Base-by-base conservation (phyloP, 2,797 vertebrate genomes). In the Gymnothorax reevesii region DNA sequence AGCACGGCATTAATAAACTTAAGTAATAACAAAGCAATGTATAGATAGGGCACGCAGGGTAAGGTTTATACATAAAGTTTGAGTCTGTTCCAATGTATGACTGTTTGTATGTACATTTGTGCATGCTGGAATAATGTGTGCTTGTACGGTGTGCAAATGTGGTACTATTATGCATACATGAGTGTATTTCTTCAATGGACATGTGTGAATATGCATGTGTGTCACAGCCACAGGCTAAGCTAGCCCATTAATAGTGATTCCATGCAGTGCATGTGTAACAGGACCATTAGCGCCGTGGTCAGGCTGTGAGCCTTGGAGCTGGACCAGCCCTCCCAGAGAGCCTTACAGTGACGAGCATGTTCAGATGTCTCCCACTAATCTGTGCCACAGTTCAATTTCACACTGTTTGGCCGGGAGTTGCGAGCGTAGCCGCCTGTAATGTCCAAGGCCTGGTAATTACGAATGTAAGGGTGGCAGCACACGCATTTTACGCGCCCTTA, bases 261-360 rank as follows among this genome's bases (percentile, higher is more conserved):
- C 33, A 75, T 75, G 27, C 71, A 75, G 33, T 75, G 71, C 22
- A 80, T 54, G 17, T 55, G 42, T 13, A 49, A 49, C 13, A 42
- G 73, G 73, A 17, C 15, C 9, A 27, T 77, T 49, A 69, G n/a
- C 6, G 66, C 66, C n/a, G 20, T 85, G 88, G 88, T 89, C 91
- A 88, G 88, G 84, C 90, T 87, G 88, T 88, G 87, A 82, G 89
- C 89, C 89, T 84, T 66, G n/a, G 82, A 86, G 82, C 86, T 91
- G 90, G 90, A 88, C 89, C 88, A 87, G 85, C 88, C 85, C 87
- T 90, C 84, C 49, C 89, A 86, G 88, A 94, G 93, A 94, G 94
- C 33, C 49, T 49, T 15, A 5, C 94, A 91, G 90, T 93, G 92
- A 93, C 95, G 92, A 93, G 90, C 90, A 90, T 88, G 90, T 85